Evolutionary conservation across 2,113 vertebrate species (phyloP).

Genomic region (Gopherus evgoodei): DNA sequence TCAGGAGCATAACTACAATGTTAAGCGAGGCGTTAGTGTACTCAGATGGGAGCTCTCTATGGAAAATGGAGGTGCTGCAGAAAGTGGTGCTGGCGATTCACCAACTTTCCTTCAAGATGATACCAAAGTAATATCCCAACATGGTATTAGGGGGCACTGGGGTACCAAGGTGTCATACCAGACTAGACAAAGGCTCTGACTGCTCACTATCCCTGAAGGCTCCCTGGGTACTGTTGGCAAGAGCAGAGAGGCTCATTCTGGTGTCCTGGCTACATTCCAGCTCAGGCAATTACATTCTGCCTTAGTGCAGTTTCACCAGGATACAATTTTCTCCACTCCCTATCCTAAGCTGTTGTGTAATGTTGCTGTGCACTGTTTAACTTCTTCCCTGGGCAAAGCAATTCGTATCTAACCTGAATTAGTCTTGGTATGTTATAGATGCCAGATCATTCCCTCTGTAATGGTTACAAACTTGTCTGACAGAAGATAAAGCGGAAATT

Average conservation of each 20-base stretch:
- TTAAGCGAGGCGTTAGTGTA: no score
- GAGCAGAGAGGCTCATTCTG: not conserved
- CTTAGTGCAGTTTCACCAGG: not conserved
- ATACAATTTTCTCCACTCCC: not conserved
- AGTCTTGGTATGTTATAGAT: not conserved
- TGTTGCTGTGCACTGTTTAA: not conserved
- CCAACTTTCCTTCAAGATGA: not conserved
- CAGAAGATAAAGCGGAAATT: not conserved
- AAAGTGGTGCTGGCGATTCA: accelerated
- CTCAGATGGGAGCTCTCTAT: not conserved
- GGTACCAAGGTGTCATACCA: not conserved
- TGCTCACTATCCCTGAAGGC: not conserved
- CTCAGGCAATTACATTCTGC: not conserved
- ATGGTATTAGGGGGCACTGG: not conserved
- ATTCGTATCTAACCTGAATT: not conserved
- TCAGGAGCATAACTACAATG: no score
- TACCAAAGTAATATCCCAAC: not conserved
- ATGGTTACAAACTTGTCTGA: not conserved
- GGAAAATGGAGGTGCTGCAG: not conserved
- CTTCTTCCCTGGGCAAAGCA: not conserved
- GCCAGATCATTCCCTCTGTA: not conserved
- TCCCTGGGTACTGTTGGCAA: not conserved
- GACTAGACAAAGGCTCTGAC: not conserved
- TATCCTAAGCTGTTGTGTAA: not conserved
- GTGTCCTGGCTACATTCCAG: not conserved